A percentile compares a stretch with the other conserved stretches of the same genome.
Evolutionary conservation across 2,113 vertebrate genomes (phyloP).

Genomic region (Aspidoscelis tigris): DNA sequence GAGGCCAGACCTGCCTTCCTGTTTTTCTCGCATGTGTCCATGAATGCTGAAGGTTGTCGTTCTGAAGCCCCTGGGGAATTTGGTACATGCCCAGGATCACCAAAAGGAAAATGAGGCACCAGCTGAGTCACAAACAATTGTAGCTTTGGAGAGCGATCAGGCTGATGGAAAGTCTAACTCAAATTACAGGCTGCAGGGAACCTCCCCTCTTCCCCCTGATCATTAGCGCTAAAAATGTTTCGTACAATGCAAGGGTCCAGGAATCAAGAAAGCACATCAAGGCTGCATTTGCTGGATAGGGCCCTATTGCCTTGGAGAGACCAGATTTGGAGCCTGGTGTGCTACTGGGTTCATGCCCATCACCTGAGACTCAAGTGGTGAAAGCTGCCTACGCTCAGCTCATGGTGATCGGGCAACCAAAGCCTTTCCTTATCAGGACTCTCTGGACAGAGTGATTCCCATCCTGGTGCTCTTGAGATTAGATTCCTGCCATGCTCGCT

Average conservation of each 20-base stretch:
- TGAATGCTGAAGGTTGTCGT: background rate
- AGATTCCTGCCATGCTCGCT: no score
- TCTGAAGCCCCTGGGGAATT: background rate
- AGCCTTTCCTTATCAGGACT: no score
- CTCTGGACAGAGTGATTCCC: no score
- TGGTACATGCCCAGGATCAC: background rate
- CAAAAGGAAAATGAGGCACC: background rate
- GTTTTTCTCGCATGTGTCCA: background rate
- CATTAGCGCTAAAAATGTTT: background rate
- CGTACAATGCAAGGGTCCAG: background rate
- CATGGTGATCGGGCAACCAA: no score
- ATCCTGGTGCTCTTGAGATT: no score
- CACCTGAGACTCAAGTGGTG: no score
- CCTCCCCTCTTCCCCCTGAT: background rate
- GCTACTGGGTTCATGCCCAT: no score
- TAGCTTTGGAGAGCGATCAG: background rate
- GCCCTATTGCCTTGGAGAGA: no score
- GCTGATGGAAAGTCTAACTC: background rate
- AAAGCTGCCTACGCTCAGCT: no score
- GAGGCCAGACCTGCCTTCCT: background rate
- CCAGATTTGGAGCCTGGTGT: no score
- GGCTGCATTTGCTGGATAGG: no score
- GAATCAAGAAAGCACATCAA: no score
- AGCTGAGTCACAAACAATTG: background rate
- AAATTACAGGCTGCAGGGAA: conserved; percentile 9